phyloP scores from a whole-genome alignment of 2,888 invertebrate genomes.

The Plebejus anna region DNA sequence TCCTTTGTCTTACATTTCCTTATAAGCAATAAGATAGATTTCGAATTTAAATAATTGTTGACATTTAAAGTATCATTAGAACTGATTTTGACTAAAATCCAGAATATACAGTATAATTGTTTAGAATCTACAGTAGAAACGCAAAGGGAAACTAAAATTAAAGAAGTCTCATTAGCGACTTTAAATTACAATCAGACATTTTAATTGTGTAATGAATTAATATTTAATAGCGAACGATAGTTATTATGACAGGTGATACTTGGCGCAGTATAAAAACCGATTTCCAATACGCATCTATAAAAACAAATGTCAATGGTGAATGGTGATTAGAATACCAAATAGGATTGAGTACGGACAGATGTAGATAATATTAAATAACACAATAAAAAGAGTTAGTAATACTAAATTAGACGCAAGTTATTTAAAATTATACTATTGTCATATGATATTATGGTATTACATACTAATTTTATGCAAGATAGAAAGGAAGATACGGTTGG shows the following conservation, averaged over 20 bases:
- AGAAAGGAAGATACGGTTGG: not conserved
- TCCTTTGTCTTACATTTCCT: no score
- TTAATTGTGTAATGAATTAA: slow-evolving; percentile 11
- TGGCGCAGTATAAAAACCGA: not conserved
- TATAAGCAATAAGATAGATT: no score
- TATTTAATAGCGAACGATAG: not conserved
- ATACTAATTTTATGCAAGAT: not conserved
- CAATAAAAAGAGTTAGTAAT: not conserved
- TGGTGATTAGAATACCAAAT: slow-evolving; percentile 25
- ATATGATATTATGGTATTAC: not conserved
- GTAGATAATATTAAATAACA: slow-evolving; percentile 23
- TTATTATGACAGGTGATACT: slow-evolving; percentile 23
- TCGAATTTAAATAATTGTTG: no score
- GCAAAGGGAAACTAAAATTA: not conserved
- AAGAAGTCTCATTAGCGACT: slow-evolving; percentile 5
- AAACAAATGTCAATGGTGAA: slow-evolving; percentile 11
- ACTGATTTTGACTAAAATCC: no score
- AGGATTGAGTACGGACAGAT: slow-evolving; percentile 6
- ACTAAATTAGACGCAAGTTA: not conserved
- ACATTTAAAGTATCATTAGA: no score
- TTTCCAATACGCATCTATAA: slow-evolving; percentile 20
- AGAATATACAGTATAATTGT: no score
- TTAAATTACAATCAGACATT: slow-evolving; percentile 19
- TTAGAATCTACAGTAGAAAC: not conserved
- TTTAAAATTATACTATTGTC: not conserved